Base-by-base conservation (phyloP, 2,797 vertebrate genomes). In the Bradypodion pumilum region DNA sequence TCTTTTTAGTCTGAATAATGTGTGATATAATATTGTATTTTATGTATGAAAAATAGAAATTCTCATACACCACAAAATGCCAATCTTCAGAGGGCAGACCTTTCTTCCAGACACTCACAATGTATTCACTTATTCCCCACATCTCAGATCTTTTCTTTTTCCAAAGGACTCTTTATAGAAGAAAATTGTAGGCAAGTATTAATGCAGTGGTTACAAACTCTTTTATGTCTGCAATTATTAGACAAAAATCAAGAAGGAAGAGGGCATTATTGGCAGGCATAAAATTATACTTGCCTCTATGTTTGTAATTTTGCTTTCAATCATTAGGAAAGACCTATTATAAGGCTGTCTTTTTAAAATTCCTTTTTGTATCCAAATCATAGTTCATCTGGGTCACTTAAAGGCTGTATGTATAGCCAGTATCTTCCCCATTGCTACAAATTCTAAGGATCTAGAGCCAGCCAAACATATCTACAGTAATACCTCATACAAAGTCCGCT, bases 21-120 rank as follows among this genome's bases (percentile, higher is more conserved):
- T 63, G 65, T 89, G 49, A 89, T 90, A 90, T 83, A 81, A 89
- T 85, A 76, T 79, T 87, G 32, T 27, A 89, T 87, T 79, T 88
- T 83, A 78, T 82, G 19, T 80, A 87, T 75, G 83, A 35, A 89
- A 89, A 72, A 88, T 15, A 87, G 80, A 83, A 90, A 52, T 74
- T 74, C 35, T 63, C 72, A 27, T 52, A 83, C 8, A 88, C 73
- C 82, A 87, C 81, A 84, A 90, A 87, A 85, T 84, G 86, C 88
- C 68, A 78, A 46, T 91, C 84, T 81, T 89, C 90, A 85, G 78
- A 80, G 82, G 82, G 3, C n/a, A 84, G 37, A 1, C 56, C 85
- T 52, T 62, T 88, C 74, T 78, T 73, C 66, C 83, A 62, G 59
- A 65, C 35, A 52, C 89, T 70, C 66, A 77, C 78, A 86, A 73